Evolutionary conservation across 2,888 invertebrate species (phyloP), one percentile per base, ranked within the genome.

Genomic region (Mantis religiosa): DNA sequence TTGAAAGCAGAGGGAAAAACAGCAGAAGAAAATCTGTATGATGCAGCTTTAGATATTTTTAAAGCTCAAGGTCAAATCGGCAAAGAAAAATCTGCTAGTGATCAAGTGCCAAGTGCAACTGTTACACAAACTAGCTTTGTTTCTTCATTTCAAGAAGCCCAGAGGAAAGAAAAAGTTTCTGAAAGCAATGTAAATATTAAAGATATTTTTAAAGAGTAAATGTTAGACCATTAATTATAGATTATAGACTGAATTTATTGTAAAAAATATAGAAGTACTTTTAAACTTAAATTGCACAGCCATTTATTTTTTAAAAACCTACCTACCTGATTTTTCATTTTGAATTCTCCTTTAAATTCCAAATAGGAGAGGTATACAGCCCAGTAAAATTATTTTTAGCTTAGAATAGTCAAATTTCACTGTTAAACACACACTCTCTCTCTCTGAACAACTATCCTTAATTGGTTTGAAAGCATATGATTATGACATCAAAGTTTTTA

Each of bases 1-100:
- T 91, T 96, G 15, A 94, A 95, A 92, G 92, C 92, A 0, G 94
- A 95, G 91, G 95, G 94, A 0, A 92, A 94, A 2, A 92, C 94
- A 54, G 94, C 94, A 91, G 93, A 94, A n/a, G 94, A 95, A 88
- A 92, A 93, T 90, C 91, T 95, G 25, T 94, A 94, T 90, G 93
- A 93, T 85, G 93, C 94, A 7, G 93, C 95, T 1, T 90, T 94
- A 28, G 94, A 94, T 86, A 91, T 94, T 87, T 90, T 94, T 28
- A 92, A 93, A 71, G 92, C 93, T 88, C 93, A 93, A 90, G 90
- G 89, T 82, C 47, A 88, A 30, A 28, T 34, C 28, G n/a, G n/a
- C n/a, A 82, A n/a, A 84, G 83, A 71, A 8, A 82, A 71, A 82
- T 20, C 84, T 82, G 81, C 1, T 14, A 47, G 8, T 54, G 27